Percentiles rank a stretch among this genome's conserved stretches.
Evolutionary conservation across 2,797 vertebrate genomes (phyloP).

Genomic region (Chaetophractus vellerosus): DNA sequence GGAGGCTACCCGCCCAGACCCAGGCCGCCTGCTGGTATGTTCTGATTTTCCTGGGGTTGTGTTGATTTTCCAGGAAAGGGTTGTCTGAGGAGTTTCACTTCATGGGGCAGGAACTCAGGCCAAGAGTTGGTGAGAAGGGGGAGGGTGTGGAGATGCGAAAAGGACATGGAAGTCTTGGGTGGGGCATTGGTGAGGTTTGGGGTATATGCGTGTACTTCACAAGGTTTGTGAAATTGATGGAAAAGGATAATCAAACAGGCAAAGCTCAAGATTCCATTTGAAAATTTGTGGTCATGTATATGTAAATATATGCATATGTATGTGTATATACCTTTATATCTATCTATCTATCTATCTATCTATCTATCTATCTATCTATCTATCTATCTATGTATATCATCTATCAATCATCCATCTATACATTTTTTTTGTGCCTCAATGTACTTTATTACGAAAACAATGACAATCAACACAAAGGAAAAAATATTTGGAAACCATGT

Average conservation of each 20-base stretch:
- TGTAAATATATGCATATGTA: too few species aligned
- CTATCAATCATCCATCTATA: too few species aligned
- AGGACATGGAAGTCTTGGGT: neutral
- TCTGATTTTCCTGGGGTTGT: accelerated
- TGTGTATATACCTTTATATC: neutral
- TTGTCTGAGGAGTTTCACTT: accelerated
- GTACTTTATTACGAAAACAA: too few species aligned
- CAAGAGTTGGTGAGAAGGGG: accelerated
- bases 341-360: too few species aligned
- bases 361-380: too few species aligned
- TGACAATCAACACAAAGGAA: too few species aligned
- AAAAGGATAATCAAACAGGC: neutral
- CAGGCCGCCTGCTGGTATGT: neutral
- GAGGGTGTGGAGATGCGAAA: accelerated
- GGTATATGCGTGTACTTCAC: accelerated
- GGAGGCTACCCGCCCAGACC: constrained; percentile 43
- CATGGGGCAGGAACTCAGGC: accelerated
- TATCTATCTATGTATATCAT: too few species aligned
- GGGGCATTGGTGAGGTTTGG: accelerated
- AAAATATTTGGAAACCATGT: too few species aligned
- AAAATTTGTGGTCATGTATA: neutral
- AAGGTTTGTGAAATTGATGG: accelerated
- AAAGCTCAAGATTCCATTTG: neutral
- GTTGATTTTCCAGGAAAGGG: accelerated
- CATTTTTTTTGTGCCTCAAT: too few species aligned